Evolutionary conservation across 2,888 invertebrate genomes (phyloP).

Genomic region (Geophilus truncorum): DNA sequence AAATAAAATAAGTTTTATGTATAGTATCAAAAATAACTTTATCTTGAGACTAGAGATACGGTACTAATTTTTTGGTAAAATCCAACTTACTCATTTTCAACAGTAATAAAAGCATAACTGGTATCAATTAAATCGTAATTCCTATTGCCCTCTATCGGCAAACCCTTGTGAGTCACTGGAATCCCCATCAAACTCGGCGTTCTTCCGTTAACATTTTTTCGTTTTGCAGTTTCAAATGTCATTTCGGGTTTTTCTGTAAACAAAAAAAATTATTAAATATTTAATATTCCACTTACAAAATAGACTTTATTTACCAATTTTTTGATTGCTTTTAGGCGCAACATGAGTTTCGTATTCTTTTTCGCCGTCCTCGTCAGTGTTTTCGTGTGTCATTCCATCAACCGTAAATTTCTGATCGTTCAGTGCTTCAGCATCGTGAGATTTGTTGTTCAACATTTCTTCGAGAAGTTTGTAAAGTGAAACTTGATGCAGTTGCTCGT

Average conservation of each 20-base stretch:
- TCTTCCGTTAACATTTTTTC: slow-evolving; percentile 16
- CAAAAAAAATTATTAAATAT: background rate
- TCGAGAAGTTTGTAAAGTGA: slow-evolving; percentile 28
- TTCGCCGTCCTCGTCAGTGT: background rate
- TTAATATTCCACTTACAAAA: background rate
- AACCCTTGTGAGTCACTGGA: background rate
- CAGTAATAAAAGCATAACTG: slow-evolving; percentile 70
- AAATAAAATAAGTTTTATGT: too few relatives aligned
- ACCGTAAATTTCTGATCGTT: slow-evolving; percentile 25
- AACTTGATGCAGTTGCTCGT: slow-evolving; percentile 30
- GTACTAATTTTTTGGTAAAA: background rate
- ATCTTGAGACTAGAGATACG: too few relatives aligned
- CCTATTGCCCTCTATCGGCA: slow-evolving; percentile 31
- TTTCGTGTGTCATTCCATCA: slow-evolving; percentile 21
- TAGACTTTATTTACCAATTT: background rate
- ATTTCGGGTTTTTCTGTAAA: background rate
- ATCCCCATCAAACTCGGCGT: slow-evolving; percentile 10
- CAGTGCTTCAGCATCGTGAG: background rate
- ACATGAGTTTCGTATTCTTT: background rate
- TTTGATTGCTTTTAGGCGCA: background rate
- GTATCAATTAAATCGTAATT: slow-evolving; percentile 58
- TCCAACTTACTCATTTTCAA: slow-evolving; percentile 61
- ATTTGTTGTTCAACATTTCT: slow-evolving; percentile 32
- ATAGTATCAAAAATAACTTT: too few relatives aligned
- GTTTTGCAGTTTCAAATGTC: slow-evolving; percentile 3